Evolutionary conservation across 2,113 vertebrate species (phyloP).

Genomic region (Xenopus tropicalis): UCB_Xtro_10.0 CM004443.2:78111001-78111500

Average conservation of each 20-base stretch:
- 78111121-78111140: conserved; percentile 41
- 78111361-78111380: too few species aligned
- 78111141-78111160: conserved; percentile 46
- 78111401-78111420: too few species aligned
- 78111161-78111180: conserved; percentile 37
- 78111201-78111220: conserved; percentile 15
- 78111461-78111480: too few species aligned
- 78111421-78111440: too few species aligned
- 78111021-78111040: conserved; percentile 5
- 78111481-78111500: too few species aligned
- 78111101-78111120: conserved; percentile 36
- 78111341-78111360: too few species aligned
- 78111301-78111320: conserved; percentile 27
- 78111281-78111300: conserved; percentile 11
- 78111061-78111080: conserved; percentile 43
- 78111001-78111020: conserved; percentile 56
- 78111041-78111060: conserved; percentile 44
- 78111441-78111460: too few species aligned
- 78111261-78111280: background rate
- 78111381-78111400: too few species aligned
- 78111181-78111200: conserved; percentile 41
- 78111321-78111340: background rate
- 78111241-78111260: conserved; percentile 25
- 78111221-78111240: conserved; percentile 39
- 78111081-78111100: conserved; percentile 39